Evolutionary conservation across 2,113 vertebrate species (phyloP).

Genomic region (Boleophthalmus pectinirostris): DNA sequence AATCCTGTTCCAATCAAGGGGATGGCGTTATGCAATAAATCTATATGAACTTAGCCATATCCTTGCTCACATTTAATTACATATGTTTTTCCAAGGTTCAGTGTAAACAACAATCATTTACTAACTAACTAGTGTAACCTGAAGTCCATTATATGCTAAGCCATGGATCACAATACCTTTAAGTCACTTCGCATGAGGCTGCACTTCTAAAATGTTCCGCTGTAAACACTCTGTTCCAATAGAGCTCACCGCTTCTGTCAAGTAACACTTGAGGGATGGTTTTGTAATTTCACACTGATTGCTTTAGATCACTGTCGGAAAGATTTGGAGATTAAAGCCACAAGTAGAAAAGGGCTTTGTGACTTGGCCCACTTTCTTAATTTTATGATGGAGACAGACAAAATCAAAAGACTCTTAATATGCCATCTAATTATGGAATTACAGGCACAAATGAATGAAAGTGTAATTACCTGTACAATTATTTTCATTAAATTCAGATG

Average conservation of each 20-base stretch:
- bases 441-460: conserved; percentile 34
- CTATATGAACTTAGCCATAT: not conserved
- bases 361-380: conserved; percentile 51
- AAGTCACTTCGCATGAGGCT: conserved; percentile 25
- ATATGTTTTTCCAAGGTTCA: not conserved
- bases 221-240: conserved; percentile 52
- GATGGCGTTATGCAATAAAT: no score
- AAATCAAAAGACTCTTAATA: conserved; percentile 3
- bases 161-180: conserved; percentile 19
- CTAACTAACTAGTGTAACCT: not conserved
- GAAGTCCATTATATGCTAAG: conserved; percentile 12
- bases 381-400: conserved; percentile 23
- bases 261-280: conserved; percentile 60
- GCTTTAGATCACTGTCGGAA: conserved; percentile 58
- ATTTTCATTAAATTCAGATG: conserved; percentile 11
- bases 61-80: not conserved
- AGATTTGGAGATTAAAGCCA: conserved; percentile 53
- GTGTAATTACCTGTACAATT: conserved; percentile 43
- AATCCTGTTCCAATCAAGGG: no score
- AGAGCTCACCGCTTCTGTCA: conserved; percentile 44
- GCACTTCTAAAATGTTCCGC: conserved; percentile 44
- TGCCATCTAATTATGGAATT: conserved; percentile 36
- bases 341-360: conserved; percentile 39
- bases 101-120: not conserved
- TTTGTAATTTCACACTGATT: conserved; percentile 70